Conservation (phyloP, 2,888 invertebrate genomes). For the Brenthis daphne region DNA sequence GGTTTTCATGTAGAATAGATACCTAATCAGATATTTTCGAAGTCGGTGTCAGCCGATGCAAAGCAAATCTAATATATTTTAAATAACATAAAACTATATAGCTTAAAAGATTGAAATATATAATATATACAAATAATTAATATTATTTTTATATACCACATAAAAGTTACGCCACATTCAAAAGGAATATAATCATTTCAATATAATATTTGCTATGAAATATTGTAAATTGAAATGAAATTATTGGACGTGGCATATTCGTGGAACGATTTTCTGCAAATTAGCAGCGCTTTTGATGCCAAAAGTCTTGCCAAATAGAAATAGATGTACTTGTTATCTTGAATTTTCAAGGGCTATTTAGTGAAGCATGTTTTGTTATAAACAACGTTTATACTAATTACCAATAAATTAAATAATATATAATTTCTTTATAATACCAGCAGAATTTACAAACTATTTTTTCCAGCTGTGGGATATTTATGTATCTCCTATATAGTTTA, state of each 20-base stretch:
- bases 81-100: too few species aligned
- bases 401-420: background rate
- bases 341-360: constrained; percentile 51
- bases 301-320: constrained; percentile 47
- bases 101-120: too few species aligned
- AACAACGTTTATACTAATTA: background rate
- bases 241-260: constrained; percentile 4
- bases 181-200: background rate
- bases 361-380: constrained; percentile 1
- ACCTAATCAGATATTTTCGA: too few species aligned
- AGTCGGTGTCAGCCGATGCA: too few species aligned
- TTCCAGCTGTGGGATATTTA: too few species aligned
- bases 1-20: too few species aligned
- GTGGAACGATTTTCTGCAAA: constrained; percentile 30
- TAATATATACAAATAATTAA: too few species aligned
- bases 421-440: background rate
- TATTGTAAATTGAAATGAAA: constrained; percentile 19
- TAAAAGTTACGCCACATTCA: background rate
- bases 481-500: too few species aligned
- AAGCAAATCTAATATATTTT: too few species aligned
- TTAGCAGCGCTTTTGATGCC: constrained; percentile 22
- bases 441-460: too few species aligned
- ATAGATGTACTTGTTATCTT: constrained; percentile 56
- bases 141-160: background rate
- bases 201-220: constrained; percentile 5